Evolutionary conservation across 2,113 vertebrate species (phyloP).

Genomic region (Gavia stellata): DNA sequence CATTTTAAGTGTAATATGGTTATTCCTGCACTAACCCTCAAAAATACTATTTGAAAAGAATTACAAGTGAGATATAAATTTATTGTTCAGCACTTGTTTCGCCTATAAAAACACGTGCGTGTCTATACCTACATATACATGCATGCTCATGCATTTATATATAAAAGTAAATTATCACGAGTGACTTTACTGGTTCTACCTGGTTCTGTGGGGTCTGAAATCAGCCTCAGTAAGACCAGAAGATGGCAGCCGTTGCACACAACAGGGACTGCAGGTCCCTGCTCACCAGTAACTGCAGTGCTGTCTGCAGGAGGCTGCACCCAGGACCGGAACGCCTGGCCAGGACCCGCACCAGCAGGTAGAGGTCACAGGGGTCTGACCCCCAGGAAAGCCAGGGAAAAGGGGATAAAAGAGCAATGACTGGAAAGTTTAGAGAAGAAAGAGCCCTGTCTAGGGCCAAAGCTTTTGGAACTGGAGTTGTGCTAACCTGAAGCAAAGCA

Average conservation of each 20-base stretch:
- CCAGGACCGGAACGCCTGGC: neutral
- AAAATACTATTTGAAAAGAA: neutral
- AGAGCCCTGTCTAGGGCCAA: neutral
- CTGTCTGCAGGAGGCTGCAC: neutral
- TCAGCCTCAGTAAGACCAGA: neutral
- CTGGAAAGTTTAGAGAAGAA: neutral
- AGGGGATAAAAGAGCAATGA: rapidly evolving
- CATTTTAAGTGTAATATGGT: neutral
- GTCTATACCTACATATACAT: too few species aligned
- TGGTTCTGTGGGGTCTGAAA: neutral
- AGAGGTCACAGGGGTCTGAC: neutral
- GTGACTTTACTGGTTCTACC: neutral
- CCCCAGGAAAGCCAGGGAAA: neutral
- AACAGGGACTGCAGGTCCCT: rapidly evolving
- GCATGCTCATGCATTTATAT: rapidly evolving
- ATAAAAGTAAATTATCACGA: neutral
- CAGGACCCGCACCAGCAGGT: neutral
- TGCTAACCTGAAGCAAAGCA: neutral
- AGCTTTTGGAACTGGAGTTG: neutral
- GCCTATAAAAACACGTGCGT: neutral
- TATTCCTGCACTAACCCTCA: neutral
- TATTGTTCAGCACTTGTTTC: neutral
- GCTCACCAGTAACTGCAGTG: rapidly evolving
- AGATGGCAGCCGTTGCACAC: slow-evolving; percentile 36
- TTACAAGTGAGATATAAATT: neutral